Conservation (phyloP, 92 coral and sea anemone genomes). For the Galaxea fascicularis region DNA sequence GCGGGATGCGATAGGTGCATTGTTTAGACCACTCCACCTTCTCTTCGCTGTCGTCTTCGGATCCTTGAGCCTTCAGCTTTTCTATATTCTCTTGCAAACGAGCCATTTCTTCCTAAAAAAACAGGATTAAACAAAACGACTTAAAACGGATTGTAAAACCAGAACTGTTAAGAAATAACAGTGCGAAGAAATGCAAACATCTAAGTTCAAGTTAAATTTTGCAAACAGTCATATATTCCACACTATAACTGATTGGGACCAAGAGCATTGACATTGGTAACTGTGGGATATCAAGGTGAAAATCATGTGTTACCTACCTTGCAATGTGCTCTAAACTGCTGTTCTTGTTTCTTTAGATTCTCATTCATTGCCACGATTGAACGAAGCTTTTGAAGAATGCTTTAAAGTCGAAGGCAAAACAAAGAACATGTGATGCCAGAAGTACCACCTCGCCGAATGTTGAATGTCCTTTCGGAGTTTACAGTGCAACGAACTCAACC, state of each 20-base stretch:
- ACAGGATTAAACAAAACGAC: neutral
- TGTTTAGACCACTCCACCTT: constrained; percentile 64
- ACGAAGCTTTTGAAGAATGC: constrained; percentile 91
- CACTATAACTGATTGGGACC: neutral
- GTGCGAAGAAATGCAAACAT: too few relatives aligned
- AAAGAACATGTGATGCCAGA: too few relatives aligned
- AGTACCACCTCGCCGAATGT: too few relatives aligned
- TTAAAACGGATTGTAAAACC: neutral
- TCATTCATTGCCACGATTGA: constrained; percentile 98
- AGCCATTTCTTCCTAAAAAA: constrained; percentile 89
- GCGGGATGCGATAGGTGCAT: too few relatives aligned
- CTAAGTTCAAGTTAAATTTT: too few relatives aligned
- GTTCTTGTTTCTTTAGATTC: constrained; percentile 94
- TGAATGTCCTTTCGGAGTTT: too few relatives aligned
- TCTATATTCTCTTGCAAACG: constrained; percentile 89
- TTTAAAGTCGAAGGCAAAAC: constrained; percentile 10
- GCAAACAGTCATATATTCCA: too few relatives aligned
- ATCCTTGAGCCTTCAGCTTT: constrained; percentile 91
- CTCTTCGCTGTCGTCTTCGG: constrained; percentile 92
- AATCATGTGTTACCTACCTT: constrained; percentile 68
- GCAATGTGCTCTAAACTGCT: constrained; percentile 97
- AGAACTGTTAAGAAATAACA: too few relatives aligned
- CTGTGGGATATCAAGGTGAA: neutral
- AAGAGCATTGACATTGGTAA: neutral
- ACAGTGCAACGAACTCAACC: too few relatives aligned